Evolutionary conservation across 2,888 invertebrate species (phyloP).

Genomic region (Gastracanthus pulcherrimus): DNA sequence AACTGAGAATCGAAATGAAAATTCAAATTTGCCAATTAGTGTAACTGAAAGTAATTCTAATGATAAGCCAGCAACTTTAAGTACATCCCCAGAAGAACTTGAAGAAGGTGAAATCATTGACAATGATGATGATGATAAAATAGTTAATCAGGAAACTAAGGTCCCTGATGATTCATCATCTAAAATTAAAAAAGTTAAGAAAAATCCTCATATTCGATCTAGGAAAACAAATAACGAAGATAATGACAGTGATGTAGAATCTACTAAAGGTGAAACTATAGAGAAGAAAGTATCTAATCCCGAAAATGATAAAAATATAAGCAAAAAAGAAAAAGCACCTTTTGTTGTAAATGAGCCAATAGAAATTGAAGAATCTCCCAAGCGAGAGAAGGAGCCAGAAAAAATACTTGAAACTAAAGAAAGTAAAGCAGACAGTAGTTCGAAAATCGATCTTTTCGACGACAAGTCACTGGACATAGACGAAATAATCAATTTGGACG

Average conservation of each 20-base stretch:
- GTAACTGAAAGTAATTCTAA: constrained; percentile 44
- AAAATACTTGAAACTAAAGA: constrained; percentile 25
- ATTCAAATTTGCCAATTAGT: constrained; percentile 35
- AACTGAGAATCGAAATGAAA: constrained; percentile 10
- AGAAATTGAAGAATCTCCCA: constrained; percentile 48
- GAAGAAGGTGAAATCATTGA: constrained; percentile 59
- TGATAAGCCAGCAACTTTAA: constrained; percentile 17
- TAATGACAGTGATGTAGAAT: not conserved
- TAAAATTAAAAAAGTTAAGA: constrained; percentile 49
- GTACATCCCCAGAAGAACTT: constrained; percentile 25
- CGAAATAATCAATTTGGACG: constrained; percentile 74
- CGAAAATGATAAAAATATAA: constrained; percentile 42
- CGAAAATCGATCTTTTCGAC: constrained; percentile 58
- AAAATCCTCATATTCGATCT: constrained; percentile 47
- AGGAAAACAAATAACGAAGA: constrained; percentile 37
- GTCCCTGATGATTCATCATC: not conserved
- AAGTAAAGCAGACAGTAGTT: constrained; percentile 39
- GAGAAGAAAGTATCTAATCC: not conserved
- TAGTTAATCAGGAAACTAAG: not conserved
- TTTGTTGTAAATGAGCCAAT: constrained; percentile 24
- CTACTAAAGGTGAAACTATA: not conserved
- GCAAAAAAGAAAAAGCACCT: constrained; percentile 11
- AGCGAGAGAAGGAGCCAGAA: constrained; percentile 5
- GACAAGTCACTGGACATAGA: constrained; percentile 69
- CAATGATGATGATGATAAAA: constrained; percentile 48